These are phyloP conservation scores for Lochmaea crataegi DNA, from an alignment of 2,888 invertebrate species.

Conservation along the genomic window DNA sequence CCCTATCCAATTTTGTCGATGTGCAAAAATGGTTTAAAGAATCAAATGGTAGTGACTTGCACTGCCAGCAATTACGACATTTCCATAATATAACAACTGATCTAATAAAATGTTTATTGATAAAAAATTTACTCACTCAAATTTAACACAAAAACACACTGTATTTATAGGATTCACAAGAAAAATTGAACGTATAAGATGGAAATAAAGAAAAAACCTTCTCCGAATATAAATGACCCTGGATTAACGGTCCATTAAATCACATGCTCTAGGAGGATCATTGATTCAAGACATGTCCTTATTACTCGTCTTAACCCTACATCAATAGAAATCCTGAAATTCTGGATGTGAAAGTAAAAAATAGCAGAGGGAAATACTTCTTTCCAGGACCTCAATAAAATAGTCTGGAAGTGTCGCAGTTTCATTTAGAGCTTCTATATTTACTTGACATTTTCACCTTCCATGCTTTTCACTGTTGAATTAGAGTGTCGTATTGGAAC, in stretches of 20 bases:
- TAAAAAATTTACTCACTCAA: no score
- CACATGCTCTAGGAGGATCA: neutral
- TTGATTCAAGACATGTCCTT: neutral
- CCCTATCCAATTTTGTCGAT: conserved; percentile 23
- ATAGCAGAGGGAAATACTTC: conserved; percentile 36
- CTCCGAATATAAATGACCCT: conserved; percentile 1
- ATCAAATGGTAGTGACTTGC: neutral
- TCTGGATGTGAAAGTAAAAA: conserved; percentile 32
- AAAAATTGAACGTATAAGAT: neutral
- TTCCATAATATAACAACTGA: neutral
- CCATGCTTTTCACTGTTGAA: conserved; percentile 26
- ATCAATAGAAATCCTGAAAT: conserved; percentile 11
- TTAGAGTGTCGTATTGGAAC: conserved; percentile 22
- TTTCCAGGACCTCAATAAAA: conserved; percentile 39
- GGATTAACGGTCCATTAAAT: conserved; percentile 2
- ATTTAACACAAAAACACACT: neutral
- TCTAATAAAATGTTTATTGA: neutral
- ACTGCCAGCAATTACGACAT: neutral
- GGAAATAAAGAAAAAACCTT: neutral
- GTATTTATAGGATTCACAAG: neutral
- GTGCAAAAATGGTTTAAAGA: neutral
- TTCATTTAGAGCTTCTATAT: conserved; percentile 39
- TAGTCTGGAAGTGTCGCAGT: conserved; percentile 35
- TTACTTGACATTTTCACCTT: conserved; percentile 39
- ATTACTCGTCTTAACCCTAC: conserved; percentile 10